phyloP scores from a whole-genome alignment of 2,113 vertebrate genomes.

The Glaucidium brasilianum region DNA sequence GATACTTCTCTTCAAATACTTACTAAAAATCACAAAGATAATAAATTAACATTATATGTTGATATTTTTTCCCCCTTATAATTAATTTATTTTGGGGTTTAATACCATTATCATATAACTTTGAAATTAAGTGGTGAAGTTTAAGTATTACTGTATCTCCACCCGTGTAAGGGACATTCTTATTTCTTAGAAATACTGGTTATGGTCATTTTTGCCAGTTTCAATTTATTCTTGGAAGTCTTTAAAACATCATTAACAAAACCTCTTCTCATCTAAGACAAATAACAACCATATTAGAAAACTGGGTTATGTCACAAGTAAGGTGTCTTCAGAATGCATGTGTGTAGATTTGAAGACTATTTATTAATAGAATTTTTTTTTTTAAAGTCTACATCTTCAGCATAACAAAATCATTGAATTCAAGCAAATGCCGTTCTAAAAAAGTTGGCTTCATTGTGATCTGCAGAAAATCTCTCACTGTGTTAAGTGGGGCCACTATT shows the following conservation, averaged over 20 bases:
- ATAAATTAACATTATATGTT: background rate
- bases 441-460: background rate
- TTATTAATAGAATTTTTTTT: background rate
- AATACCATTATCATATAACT: background rate
- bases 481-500: background rate
- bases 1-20: background rate
- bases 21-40: background rate
- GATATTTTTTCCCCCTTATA: background rate
- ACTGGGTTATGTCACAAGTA: background rate
- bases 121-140: background rate
- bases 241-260: background rate
- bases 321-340: background rate
- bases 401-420: background rate
- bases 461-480: background rate
- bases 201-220: background rate
- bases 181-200: background rate
- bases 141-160: background rate
- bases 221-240: background rate
- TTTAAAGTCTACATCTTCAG: fast-evolving
- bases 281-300: background rate
- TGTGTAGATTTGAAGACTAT: background rate
- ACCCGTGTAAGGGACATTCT: background rate
- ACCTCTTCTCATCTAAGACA: background rate
- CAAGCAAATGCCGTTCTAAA: background rate
- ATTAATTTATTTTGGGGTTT: background rate